Conservation (phyloP, 2,113 vertebrate genomes). For the Neogobius melanostomus region DNA sequence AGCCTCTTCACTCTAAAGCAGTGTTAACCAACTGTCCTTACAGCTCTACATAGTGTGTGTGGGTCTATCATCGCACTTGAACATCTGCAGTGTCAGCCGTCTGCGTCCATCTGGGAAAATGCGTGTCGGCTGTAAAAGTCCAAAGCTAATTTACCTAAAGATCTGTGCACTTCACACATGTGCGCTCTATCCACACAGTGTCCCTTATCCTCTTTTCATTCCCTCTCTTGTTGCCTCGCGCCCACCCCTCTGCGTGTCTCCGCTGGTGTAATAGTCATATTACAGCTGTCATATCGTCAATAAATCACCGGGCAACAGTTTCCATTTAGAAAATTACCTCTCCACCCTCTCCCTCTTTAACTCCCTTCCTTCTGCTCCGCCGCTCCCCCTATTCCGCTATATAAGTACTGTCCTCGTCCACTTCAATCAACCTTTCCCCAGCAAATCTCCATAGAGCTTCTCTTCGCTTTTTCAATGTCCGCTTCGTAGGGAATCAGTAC, state of each 20-base stretch:
- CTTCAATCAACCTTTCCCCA: slow-evolving; percentile 47
- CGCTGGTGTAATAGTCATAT: slow-evolving; percentile 70
- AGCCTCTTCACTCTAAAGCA: not conserved
- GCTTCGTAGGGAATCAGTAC: slow-evolving; percentile 1
- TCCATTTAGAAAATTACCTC: slow-evolving; percentile 78
- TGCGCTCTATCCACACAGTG: slow-evolving; percentile 39
- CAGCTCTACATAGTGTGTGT: slow-evolving; percentile 13
- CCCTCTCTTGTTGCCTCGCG: not conserved
- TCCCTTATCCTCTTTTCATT: slow-evolving; percentile 16
- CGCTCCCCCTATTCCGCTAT: slow-evolving; percentile 21
- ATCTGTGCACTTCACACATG: slow-evolving; percentile 31
- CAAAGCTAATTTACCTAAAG: slow-evolving; percentile 49
- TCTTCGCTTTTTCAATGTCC: not conserved
- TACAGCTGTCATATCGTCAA: slow-evolving; percentile 71
- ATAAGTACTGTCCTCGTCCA: slow-evolving; percentile 48
- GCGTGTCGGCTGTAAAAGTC: slow-evolving; percentile 28
- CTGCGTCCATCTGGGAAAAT: slow-evolving; percentile 24
- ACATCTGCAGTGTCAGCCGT: slow-evolving; percentile 53
- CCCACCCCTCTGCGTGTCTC: slow-evolving; percentile 37
- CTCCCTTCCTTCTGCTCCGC: slow-evolving; percentile 22
- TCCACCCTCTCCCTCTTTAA: slow-evolving; percentile 53
- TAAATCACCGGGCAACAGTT: slow-evolving; percentile 68
- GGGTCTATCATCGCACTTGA: slow-evolving; percentile 50
- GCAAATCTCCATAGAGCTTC: not conserved
- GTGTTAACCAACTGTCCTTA: not conserved